These are phyloP conservation scores for Mechanitis mazaeus DNA, from an alignment of 2,888 invertebrate genomes.

Conservation along the genomic window DNA sequence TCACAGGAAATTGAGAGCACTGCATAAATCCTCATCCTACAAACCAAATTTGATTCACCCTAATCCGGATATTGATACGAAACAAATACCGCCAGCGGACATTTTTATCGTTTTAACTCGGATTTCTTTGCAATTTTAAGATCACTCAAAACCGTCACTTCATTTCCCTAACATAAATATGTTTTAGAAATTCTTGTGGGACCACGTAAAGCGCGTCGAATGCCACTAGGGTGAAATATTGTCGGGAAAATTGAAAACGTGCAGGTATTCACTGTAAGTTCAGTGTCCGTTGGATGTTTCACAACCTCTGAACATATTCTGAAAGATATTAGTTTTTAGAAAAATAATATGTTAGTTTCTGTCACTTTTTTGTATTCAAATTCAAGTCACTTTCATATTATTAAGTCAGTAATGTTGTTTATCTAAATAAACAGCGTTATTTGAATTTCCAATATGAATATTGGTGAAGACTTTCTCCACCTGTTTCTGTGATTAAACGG, in stretches of 20 bases:
- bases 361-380: background rate
- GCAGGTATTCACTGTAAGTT: slow-evolving; percentile 57
- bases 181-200: slow-evolving; percentile 46
- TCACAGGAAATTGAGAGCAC: slow-evolving; percentile 75
- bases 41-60: slow-evolving; percentile 73
- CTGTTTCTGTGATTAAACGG: slow-evolving; percentile 72
- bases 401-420: slow-evolving; percentile 23
- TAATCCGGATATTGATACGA: slow-evolving; percentile 76
- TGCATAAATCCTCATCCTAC: slow-evolving; percentile 74
- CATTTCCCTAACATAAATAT: slow-evolving; percentile 47
- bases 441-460: slow-evolving; percentile 69
- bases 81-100: slow-evolving; percentile 56
- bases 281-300: slow-evolving; percentile 34
- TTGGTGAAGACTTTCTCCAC: slow-evolving; percentile 53
- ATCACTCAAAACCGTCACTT: slow-evolving; percentile 31
- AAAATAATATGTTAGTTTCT: slow-evolving; percentile 6
- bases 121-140: slow-evolving; percentile 24
- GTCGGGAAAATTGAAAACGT: slow-evolving; percentile 68
- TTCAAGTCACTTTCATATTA: too few species aligned
- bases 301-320: slow-evolving; percentile 29
- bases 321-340: slow-evolving; percentile 14
- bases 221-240: slow-evolving; percentile 61
- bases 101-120: slow-evolving; percentile 46
- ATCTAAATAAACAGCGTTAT: slow-evolving; percentile 45
- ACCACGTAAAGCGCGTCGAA: slow-evolving; percentile 47